Evolutionary conservation across 2,113 vertebrate species (phyloP), one percentile per base, ranked within the genome.

Genomic region (Notarius lentiginosus): DNA sequence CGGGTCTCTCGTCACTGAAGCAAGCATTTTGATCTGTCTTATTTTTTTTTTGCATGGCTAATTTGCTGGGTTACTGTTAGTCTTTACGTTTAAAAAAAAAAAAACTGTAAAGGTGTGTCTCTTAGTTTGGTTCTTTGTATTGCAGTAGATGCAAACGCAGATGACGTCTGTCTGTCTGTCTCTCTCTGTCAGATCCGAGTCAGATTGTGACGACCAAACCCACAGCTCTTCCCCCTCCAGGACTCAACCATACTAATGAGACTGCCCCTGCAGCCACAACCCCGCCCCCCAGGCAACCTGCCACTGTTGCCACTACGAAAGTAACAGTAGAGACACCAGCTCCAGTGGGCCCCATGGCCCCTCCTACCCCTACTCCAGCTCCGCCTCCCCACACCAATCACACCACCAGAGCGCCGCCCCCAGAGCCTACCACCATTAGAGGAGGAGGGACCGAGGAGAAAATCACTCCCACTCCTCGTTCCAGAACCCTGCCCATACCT

Each of bases 161-260:
- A 41, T 41, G 41, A 41, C 41, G 14, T 55, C 15, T 72, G 47
- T 58, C 30, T 18, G 79, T 0, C 83, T 55, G n/a, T 90, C 76
- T 89, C 66, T 55, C 9, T 84, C 88, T 92, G 41, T 41, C 68
- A 89, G 92, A 88, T 89, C 84, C 87, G 77, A 83, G 84, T 89
- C 84, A 89, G 75, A 83, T 86, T 84, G 24, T 85, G 84, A 87
- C 92, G 76, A 60, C 85, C 87, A 92, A 89, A 86, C 89, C 92
- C 34, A 86, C 90, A 83, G 82, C 85, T 3, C 82, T 88, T 22
- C 80, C 90, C 8, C 58, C 47, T 0, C 66, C 87, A 24, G 18
- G 14, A 2, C 83, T 83, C 53, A 88, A 82, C 79, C 83, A 87
- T 87, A 41, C 60, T 1, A n/a, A 88, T 84, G 10, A 61, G 79